Conservation (phyloP, 1,140 invertebrate genomes). For the Brachionus asplanchnoidis region DNA sequence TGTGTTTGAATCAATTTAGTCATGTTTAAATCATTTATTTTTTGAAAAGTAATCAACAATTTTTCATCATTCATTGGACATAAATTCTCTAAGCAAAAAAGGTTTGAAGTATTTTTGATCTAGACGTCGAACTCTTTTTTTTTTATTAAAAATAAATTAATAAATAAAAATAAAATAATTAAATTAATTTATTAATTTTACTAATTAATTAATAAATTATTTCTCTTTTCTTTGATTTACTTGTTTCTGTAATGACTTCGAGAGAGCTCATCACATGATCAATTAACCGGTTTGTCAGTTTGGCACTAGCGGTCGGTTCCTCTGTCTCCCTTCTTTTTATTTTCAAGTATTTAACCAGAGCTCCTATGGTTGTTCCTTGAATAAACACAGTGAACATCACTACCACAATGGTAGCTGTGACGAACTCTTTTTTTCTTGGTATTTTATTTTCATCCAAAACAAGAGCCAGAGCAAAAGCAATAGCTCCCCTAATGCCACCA, state of each 20-base stretch:
- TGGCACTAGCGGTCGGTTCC: constrained; percentile 33
- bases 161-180: no score
- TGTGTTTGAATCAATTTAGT: neutral
- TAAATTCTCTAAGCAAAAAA: constrained; percentile 18
- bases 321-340: constrained; percentile 61
- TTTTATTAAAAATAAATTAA: neutral
- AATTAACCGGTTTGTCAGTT: constrained; percentile 30
- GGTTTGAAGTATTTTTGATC: constrained; percentile 35
- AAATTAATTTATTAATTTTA: no score
- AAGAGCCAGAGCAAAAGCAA: constrained; percentile 93
- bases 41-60: constrained; percentile 38
- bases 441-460: constrained; percentile 69
- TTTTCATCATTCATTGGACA: constrained; percentile 29
- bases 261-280: constrained; percentile 40
- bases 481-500: constrained; percentile 89
- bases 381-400: constrained; percentile 98
- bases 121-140: neutral
- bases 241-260: constrained; percentile 34
- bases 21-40: constrained; percentile 35
- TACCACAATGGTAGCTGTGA: constrained; percentile 93
- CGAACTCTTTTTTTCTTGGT: constrained; percentile 70
- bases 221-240: neutral
- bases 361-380: constrained; percentile 93
- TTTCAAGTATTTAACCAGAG: constrained; percentile 86
- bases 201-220: no score